Evolutionary conservation across 2,797 vertebrate genomes (phyloP), one percentile per base, ranked within the genome.

Genomic region (Echeneis naucrates): DNA sequence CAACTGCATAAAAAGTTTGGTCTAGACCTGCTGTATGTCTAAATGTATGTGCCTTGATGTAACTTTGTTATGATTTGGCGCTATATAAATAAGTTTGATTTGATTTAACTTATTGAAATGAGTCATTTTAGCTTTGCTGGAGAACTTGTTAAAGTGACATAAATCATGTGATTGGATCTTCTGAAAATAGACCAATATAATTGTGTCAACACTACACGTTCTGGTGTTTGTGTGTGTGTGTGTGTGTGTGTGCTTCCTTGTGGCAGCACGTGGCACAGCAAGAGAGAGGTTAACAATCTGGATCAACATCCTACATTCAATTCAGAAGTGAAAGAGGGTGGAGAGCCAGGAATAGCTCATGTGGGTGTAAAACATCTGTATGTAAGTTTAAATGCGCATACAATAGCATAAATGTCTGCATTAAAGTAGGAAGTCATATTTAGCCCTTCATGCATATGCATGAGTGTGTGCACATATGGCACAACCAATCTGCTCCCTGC

Each of bases 361-460:
- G 10, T 61, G 42, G 68, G 76, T 1, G 44, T 26, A 60, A 61
- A 81, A 75, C 78, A 86, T 84, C 70, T 63, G 58, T 55, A 64
- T 32, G 12, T 2, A 32, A 40, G 8, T 54, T 60, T 33, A 53
- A 64, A 75, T 10, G 11, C 17, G 35, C 52, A 24, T 23, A 37
- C n/a, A 55, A 50, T 40, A 0, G 4, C 48, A 24, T 14, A 26
- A 33, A 54, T 8, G 63, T 68, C 30, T 60, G 44, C 48, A 27
- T 4, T 19, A 26, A 59, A 8, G 38, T 9, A 11, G 5, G 4
- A 19, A 27, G 33, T 59, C 59, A 47, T 50, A 57, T 71, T 68
- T 55, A 75, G 44, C 50, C 19, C n/a, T 8, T 56, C 30, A 54
- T 78, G 35, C 47, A 54, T 77, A 56, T 78, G 65, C 47, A 77